A percentile compares a stretch with the other conserved stretches of the same genome.
Conservation (phyloP, 2,888 invertebrate genomes). For the Arrhopalites spinosus region DNA sequence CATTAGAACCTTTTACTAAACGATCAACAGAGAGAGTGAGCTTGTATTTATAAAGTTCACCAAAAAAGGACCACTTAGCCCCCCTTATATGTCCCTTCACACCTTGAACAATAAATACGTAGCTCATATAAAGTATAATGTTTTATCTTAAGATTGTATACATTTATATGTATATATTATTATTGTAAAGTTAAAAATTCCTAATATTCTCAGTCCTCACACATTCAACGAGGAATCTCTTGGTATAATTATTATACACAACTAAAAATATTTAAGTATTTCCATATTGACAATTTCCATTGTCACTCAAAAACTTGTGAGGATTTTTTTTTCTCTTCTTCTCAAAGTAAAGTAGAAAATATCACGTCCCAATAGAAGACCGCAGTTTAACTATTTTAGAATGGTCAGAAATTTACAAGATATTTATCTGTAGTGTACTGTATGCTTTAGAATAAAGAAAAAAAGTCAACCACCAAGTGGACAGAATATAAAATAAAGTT, state of each 20-base stretch:
- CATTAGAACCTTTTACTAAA: neutral
- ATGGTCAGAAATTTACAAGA: no score
- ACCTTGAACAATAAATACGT: slow-evolving; percentile 38
- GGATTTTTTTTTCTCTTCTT: no score
- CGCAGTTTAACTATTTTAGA: no score
- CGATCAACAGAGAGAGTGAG: neutral
- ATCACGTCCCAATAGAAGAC: neutral
- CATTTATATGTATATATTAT: no score
- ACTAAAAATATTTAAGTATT: neutral
- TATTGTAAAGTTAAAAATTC: slow-evolving; percentile 33
- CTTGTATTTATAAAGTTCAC: neutral
- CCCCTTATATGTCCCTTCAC: slow-evolving; percentile 27
- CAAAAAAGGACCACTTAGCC: slow-evolving; percentile 21
- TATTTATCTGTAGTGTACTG: no score
- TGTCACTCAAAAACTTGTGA: neutral
- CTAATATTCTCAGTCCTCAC: slow-evolving; percentile 27
- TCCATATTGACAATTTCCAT: neutral
- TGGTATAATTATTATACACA: neutral
- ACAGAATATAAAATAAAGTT: no score
- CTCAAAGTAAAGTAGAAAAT: no score
- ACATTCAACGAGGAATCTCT: neutral
- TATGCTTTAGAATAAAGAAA: no score
- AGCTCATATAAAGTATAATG: no score
- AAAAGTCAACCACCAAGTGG: no score
- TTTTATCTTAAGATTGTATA: no score